A percentile compares a stretch with the other conserved stretches of the same genome.
phyloP scores from a whole-genome alignment of 2,888 invertebrate species.

The Zhuqinia jingwanae region DNA sequence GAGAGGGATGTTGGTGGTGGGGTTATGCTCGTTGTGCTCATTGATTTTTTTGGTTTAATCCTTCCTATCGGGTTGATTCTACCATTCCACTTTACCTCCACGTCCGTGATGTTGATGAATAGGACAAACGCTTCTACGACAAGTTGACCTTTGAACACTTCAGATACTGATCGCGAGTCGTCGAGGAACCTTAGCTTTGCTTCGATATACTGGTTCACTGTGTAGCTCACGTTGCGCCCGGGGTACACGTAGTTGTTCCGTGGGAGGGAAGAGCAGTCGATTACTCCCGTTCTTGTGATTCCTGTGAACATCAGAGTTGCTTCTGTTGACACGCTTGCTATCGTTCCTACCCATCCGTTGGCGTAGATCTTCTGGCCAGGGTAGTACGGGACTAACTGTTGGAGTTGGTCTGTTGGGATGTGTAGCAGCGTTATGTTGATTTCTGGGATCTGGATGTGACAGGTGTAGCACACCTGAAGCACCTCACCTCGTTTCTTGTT shows the following conservation, averaged over 20 bases:
- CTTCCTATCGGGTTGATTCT: not conserved
- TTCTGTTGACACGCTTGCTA: not conserved
- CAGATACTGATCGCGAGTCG: not conserved
- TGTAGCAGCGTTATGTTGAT: slow-evolving; percentile 45
- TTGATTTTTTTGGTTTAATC: not conserved
- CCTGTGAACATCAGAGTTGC: slow-evolving; percentile 52
- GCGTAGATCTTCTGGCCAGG: slow-evolving; percentile 51
- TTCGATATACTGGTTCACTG: not conserved
- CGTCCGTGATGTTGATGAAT: slow-evolving; percentile 16
- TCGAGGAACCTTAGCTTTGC: slow-evolving; percentile 28
- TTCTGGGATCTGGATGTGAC: slow-evolving; percentile 43
- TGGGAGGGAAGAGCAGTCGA: slow-evolving; percentile 25
- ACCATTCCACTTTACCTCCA: slow-evolving; percentile 48
- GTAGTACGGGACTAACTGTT: slow-evolving; percentile 57
- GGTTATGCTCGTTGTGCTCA: not conserved
- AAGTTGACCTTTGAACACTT: slow-evolving; percentile 14
- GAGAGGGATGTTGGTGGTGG: slow-evolving; percentile 1
- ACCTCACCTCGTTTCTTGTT: slow-evolving; percentile 60
- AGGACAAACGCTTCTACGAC: slow-evolving; percentile 37
- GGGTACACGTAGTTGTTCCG: slow-evolving; percentile 22
- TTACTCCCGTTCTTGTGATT: slow-evolving; percentile 12
- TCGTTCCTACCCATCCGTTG: slow-evolving; percentile 56
- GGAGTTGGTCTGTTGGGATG: slow-evolving; percentile 53
- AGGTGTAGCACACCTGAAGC: slow-evolving; percentile 38
- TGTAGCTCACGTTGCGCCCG: slow-evolving; percentile 47